Evolutionary conservation across 2,797 vertebrate genomes (phyloP).

Genomic region (Microctenopoma lineatum): DNA sequence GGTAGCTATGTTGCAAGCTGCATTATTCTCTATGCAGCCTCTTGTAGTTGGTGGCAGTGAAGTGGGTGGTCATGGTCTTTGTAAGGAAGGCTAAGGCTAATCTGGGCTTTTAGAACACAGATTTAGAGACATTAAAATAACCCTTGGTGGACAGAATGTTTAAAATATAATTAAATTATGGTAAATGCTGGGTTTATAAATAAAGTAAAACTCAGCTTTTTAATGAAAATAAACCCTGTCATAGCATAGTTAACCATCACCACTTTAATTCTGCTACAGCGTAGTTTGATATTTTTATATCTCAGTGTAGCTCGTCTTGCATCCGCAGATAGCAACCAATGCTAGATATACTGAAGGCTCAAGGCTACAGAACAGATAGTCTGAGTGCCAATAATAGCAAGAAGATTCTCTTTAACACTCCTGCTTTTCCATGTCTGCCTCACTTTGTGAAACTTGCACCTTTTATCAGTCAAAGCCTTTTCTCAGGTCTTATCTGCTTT

Average conservation of each 20-base stretch:
- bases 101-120: too few species aligned
- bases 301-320: constrained; percentile 24
- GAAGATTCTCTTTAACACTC: constrained; percentile 13
- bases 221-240: background rate
- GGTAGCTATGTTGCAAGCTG: too few species aligned
- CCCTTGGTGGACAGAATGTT: too few species aligned
- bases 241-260: background rate
- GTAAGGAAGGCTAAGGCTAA: too few species aligned
- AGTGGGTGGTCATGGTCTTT: too few species aligned
- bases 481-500: constrained; percentile 36
- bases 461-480: constrained; percentile 26
- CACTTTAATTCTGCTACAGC: background rate
- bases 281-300: constrained; percentile 16
- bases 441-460: constrained; percentile 1
- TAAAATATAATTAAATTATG: background rate
- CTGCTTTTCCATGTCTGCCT: constrained; percentile 1
- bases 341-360: constrained; percentile 26
- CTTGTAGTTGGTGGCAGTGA: too few species aligned
- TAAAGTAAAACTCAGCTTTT: background rate
- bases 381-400: constrained; percentile 55
- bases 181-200: too few species aligned
- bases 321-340: constrained; percentile 19
- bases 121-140: too few species aligned
- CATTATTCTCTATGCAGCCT: too few species aligned
- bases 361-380: constrained; percentile 37